Conservation (phyloP, 2,113 vertebrate species). For the Apodemus speciosus region DNA sequence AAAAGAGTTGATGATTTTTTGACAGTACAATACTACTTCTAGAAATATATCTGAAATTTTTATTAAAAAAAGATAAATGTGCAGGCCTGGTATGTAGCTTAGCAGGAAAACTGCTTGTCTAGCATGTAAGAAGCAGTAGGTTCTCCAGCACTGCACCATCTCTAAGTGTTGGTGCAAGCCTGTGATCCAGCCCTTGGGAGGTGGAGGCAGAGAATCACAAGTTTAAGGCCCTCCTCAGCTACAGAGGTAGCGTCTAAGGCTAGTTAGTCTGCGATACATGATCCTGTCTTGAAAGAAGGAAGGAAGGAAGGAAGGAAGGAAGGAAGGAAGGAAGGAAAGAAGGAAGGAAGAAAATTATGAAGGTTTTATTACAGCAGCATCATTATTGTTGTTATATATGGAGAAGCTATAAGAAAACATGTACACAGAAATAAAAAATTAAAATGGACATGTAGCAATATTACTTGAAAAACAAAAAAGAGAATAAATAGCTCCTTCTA, state of each 20-base stretch:
- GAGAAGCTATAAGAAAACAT: conserved; percentile 1
- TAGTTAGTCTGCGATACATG: background rate
- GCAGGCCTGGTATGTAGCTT: background rate
- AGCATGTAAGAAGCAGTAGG: no score
- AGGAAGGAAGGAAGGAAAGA: no score
- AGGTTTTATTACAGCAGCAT: conserved; percentile 10
- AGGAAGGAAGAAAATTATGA: background rate
- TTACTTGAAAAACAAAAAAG: background rate
- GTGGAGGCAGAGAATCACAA: background rate
- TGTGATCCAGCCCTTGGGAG: background rate
- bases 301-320: no score
- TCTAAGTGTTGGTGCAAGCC: background rate
- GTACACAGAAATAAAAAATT: background rate
- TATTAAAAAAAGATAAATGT: background rate
- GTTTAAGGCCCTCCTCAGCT: background rate
- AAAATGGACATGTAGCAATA: background rate
- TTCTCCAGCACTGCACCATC: no score
- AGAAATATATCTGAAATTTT: background rate
- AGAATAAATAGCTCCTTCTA: background rate
- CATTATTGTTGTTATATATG: background rate
- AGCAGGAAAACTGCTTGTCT: background rate
- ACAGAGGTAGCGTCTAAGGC: background rate
- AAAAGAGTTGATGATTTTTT: conserved; percentile 8
- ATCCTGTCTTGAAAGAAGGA: no score
- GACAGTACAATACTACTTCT: background rate